Evolutionary conservation across 2,797 vertebrate species (phyloP).

Genomic region (Poeciliopsis infans): DNA sequence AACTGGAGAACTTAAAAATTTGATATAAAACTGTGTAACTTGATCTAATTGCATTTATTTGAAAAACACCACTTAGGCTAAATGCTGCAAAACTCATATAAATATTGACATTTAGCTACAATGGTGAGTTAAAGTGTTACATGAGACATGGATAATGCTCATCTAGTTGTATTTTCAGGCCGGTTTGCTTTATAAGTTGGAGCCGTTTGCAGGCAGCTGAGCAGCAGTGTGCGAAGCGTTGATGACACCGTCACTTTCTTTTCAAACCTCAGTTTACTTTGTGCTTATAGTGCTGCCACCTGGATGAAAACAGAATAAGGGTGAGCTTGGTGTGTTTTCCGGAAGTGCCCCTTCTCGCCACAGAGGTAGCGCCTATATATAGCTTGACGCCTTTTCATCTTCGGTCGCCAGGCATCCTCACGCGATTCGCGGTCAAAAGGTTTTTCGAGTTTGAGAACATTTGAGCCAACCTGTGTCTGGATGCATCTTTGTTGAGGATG

Average conservation of each 20-base stretch:
- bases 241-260: not conserved
- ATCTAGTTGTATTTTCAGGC: not conserved
- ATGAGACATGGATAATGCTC: not conserved
- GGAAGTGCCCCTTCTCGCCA: constrained; percentile 58
- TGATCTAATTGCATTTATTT: not conserved
- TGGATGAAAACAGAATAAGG: constrained; percentile 34
- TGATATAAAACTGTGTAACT: not conserved
- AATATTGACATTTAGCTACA: not conserved
- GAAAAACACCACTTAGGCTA: not conserved
- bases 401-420: constrained; percentile 31
- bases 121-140: not conserved
- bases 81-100: not conserved
- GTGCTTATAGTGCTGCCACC: constrained; percentile 16
- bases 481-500: constrained; percentile 21
- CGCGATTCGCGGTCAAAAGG: constrained; percentile 51
- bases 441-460: constrained; percentile 33
- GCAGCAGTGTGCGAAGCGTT: not conserved
- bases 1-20: not conserved
- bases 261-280: not conserved
- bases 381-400: constrained; percentile 65
- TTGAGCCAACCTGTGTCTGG: constrained; percentile 4
- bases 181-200: not conserved
- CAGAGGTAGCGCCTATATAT: constrained; percentile 70
- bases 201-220: not conserved
- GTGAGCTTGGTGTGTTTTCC: constrained; percentile 47